Evolutionary conservation across 2,888 invertebrate genomes (phyloP).

Genomic region (Drosophila meridionalis): DNA sequence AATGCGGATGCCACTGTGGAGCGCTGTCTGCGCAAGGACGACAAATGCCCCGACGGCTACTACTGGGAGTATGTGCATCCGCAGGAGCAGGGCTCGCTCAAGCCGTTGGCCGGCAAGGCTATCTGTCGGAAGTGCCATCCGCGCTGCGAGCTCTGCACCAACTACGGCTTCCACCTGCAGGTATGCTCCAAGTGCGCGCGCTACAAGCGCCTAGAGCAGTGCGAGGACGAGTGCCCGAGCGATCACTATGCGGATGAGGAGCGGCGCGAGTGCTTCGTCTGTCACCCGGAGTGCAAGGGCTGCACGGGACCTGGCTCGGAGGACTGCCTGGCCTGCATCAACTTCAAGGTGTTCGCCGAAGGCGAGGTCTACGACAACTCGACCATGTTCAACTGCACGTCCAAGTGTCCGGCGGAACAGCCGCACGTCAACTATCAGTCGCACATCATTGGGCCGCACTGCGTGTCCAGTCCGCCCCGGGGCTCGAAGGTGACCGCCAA

Average conservation of each 20-base stretch:
- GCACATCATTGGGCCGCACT: constrained; percentile 91
- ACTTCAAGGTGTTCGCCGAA: constrained; percentile 90
- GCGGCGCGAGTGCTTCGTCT: constrained; percentile 90
- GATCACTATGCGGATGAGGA: constrained; percentile 93
- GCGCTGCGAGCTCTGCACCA: constrained; percentile 94
- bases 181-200: constrained; percentile 95
- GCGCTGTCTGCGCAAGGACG: constrained; percentile 91
- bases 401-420: constrained; percentile 91
- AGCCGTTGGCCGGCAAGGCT: constrained; percentile 92
- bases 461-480: constrained; percentile 87
- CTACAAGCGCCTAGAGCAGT: constrained; percentile 94
- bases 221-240: constrained; percentile 94
- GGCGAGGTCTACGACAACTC: constrained; percentile 87
- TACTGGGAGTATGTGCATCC: constrained; percentile 94
- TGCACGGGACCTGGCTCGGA: constrained; percentile 91
- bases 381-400: constrained; percentile 93
- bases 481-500: constrained; percentile 71
- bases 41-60: constrained; percentile 93
- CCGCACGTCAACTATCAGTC: constrained; percentile 92
- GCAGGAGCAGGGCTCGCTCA: constrained; percentile 89
- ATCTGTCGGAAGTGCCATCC: constrained; percentile 96
- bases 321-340: constrained; percentile 92
- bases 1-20: constrained; percentile 90
- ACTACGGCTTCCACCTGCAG: constrained; percentile 93
- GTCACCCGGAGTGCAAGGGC: constrained; percentile 93